Percentiles rank a stretch among this genome's conserved stretches.
Conservation (phyloP, 2,888 invertebrate genomes). For the Meandrusa payeni region DNA sequence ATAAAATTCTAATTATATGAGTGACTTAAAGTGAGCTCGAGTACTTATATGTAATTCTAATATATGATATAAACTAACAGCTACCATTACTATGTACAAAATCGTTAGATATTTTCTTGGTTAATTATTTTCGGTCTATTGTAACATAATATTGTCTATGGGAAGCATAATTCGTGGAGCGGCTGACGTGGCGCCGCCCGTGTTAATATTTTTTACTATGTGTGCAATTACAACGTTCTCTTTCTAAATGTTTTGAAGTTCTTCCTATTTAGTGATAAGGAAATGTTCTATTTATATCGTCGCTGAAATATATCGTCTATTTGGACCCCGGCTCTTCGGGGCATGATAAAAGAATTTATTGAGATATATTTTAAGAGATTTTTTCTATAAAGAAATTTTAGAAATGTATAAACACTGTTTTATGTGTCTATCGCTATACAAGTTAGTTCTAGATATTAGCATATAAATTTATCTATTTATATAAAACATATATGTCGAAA, state of each 20-base stretch:
- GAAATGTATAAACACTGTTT: conserved; percentile 64
- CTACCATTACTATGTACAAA: conserved; percentile 47
- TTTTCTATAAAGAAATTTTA: conserved; percentile 69
- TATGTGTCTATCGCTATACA: conserved; percentile 70
- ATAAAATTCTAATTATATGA: conserved; percentile 45
- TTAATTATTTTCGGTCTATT: conserved; percentile 22
- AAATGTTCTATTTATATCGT: conserved; percentile 70
- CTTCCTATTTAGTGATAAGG: conserved; percentile 72
- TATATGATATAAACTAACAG: conserved; percentile 34
- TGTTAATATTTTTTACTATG: conserved; percentile 59
- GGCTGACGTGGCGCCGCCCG: conserved; percentile 26
- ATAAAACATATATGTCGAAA: conserved; percentile 46
- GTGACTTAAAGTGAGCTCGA: conserved; percentile 78
- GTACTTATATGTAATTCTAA: conserved; percentile 58
- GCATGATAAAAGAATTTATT: conserved; percentile 57
- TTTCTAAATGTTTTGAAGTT: conserved; percentile 64
- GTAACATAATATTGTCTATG: conserved; percentile 25
- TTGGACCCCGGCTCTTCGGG: conserved; percentile 47
- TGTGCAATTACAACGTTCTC: conserved; percentile 74
- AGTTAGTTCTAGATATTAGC: conserved; percentile 58
- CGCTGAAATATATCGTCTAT: conserved; percentile 59
- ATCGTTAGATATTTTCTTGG: conserved; percentile 35
- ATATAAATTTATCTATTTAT: conserved; percentile 41
- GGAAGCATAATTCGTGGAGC: conserved; percentile 26
- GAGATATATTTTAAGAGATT: conserved; percentile 80